Base-by-base conservation (phyloP, 2,888 invertebrate genomes). In the Embidobia sp. region DNA sequence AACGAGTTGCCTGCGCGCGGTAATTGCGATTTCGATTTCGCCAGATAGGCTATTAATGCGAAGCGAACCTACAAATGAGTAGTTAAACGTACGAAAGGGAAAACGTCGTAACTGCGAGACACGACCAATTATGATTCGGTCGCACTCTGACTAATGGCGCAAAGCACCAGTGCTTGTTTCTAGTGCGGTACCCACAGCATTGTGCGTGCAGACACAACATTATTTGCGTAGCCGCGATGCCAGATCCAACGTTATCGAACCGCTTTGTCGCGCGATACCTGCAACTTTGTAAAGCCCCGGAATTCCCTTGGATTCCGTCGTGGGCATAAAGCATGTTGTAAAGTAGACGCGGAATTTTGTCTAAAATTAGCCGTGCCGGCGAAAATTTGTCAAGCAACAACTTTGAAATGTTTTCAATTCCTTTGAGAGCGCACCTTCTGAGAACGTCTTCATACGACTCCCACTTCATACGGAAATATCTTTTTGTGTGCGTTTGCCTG, bases 321-420 rank as follows among this genome's bases (percentile, higher is more conserved):
- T 15, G 46, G 44, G 64, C 26, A 46, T 55, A 42, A 55, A 37
- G 29, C 49, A 61, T 53, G 67, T 55, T 69, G 42, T 64, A 64
- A 76, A 69, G 63, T 63, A 51, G 51, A 76, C 27, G 33, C 51
- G 59, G 64, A 73, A 73, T 66, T 42, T 59, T 22, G 66, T 66
- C 44, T 59, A 66, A 74, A 74, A 74, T 74, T 66, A 74, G 66
- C 51, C 22, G 42, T 2, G 26, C 29, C 44, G 57, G 66, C 51
- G 59, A 66, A 66, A 74, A 74, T 74, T 74, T 66, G 66, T 74
- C 73, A 74, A 48, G 40, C 66, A 74, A 66, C 64, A 66, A 74
- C 66, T 74, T 61, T 67, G 74, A 74, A 66, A 74, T 74, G 59
- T 74, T 74, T 74, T 74, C 66, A 61, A 61, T 61, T 75, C 74